Conservation (phyloP, 2,113 vertebrate genomes). For the Microtus pennsylvanicus region DNA sequence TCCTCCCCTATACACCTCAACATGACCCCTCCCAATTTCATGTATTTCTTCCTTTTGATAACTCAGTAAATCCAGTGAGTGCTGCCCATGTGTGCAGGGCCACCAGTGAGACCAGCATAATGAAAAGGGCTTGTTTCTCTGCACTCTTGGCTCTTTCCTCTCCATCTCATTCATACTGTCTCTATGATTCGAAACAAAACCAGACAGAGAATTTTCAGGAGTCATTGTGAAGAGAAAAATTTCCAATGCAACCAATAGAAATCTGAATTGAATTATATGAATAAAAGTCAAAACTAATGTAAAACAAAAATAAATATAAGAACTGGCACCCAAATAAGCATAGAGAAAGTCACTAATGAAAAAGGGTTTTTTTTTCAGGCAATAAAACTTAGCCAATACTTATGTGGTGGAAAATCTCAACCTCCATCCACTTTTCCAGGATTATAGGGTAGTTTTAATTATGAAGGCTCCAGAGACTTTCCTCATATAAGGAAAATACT, state of each 20-base stretch:
- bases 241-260: conserved; percentile 54
- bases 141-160: background rate
- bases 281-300: conserved; percentile 69
- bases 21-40: background rate
- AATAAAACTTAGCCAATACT: conserved; percentile 73
- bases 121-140: conserved; percentile 5
- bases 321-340: conserved; percentile 76
- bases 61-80: background rate
- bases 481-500: conserved; percentile 70
- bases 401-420: conserved; percentile 75
- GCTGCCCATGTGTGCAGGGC: background rate
- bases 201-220: conserved; percentile 41
- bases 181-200: conserved; percentile 9
- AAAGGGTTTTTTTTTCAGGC: conserved; percentile 67
- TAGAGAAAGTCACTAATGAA: conserved; percentile 72
- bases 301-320: conserved; percentile 78
- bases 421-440: conserved; percentile 55
- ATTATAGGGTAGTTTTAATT: conserved; percentile 79
- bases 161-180: background rate
- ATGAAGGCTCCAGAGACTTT: conserved; percentile 71
- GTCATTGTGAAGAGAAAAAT: conserved; percentile 43
- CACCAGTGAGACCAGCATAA: background rate
- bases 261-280: conserved; percentile 73
- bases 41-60: background rate
- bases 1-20: background rate